These are phyloP conservation scores for Leptosomus discolor DNA, from an alignment of 2,113 vertebrate genomes.

Conservation along the genomic window DNA sequence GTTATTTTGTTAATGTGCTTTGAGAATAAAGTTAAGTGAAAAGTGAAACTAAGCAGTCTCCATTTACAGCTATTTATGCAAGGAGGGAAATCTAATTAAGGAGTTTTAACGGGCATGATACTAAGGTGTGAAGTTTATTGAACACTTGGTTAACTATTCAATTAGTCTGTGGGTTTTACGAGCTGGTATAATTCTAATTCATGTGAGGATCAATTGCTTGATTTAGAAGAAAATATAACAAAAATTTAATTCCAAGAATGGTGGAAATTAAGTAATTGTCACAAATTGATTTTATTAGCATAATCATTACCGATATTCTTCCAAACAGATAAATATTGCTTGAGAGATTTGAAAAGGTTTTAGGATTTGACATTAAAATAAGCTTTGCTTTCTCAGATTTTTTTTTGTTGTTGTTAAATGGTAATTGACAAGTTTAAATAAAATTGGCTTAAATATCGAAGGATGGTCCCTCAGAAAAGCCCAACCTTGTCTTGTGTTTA, in stretches of 20 bases:
- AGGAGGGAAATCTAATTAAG: background rate
- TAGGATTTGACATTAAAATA: background rate
- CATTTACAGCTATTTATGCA: background rate
- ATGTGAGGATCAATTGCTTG: slow-evolving; percentile 38
- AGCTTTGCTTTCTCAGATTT: background rate
- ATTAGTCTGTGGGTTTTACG: background rate
- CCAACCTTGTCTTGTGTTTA: background rate
- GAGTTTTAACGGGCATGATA: background rate
- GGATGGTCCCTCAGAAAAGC: background rate
- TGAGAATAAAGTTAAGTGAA: background rate
- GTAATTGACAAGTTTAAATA: background rate
- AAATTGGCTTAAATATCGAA: background rate
- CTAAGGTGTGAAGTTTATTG: slow-evolving; percentile 22
- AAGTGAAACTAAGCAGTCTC: background rate
- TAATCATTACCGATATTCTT: background rate
- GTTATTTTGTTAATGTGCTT: background rate
- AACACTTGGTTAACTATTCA: slow-evolving; percentile 16
- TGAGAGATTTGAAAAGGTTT: background rate
- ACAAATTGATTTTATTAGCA: slow-evolving; percentile 37
- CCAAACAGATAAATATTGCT: background rate
- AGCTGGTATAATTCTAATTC: slow-evolving; percentile 20
- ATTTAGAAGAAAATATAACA: slow-evolving; percentile 44
- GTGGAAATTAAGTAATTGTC: slow-evolving; percentile 13
- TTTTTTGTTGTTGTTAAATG: background rate
- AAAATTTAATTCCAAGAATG: background rate